Evolutionary conservation across 1,140 invertebrate species (phyloP), one percentile per base, ranked within the genome.

Genomic region (Ephestia elutella): DNA sequence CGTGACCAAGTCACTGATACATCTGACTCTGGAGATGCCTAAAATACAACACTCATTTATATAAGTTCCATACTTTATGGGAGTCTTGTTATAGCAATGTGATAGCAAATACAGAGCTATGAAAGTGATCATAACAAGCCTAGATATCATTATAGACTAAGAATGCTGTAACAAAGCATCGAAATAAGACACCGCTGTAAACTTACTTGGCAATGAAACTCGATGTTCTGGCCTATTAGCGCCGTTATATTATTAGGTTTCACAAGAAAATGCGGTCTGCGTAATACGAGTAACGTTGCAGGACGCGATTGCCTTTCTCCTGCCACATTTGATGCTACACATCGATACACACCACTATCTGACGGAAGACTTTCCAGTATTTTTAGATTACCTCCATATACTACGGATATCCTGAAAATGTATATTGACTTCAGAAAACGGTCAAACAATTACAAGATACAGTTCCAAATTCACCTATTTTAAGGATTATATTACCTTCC

Each of bases 291-390:
- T 5, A 98, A 89, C 30, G 91, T 92, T 8, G 95, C 96, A 15
- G 93, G 90, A 17, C 87, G 82, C 5, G 94, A 95, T 78, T 96
- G 94, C 75, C 94, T 92, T 59, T 92, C 91, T n/a, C 95, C 96
- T 3, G 95, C 96, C 68, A 96, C 92, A 84, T 97, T 97, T 60
- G 93, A 93, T 1, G 96, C 96, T 15, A 95, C 87, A 86, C 97
- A 98, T 69, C 94, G 92, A 86, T 97, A 98, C 59, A 93, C 92
- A 30, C 96, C 97, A 66, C 94, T 94, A 83, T 98, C 97, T 25
- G 92, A 90, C 71, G 95, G 93, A 65, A 93, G 89, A 19, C 96
- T 95, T 80, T 96, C 94, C 17, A 93, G 91, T 70, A 98, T 95
- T 90, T 95, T 93, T 54, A 98, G 89, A 82, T 95, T 95, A 5